Evolutionary conservation across 2,797 vertebrate species (phyloP).

Genomic region (Ispidina picta): DNA sequence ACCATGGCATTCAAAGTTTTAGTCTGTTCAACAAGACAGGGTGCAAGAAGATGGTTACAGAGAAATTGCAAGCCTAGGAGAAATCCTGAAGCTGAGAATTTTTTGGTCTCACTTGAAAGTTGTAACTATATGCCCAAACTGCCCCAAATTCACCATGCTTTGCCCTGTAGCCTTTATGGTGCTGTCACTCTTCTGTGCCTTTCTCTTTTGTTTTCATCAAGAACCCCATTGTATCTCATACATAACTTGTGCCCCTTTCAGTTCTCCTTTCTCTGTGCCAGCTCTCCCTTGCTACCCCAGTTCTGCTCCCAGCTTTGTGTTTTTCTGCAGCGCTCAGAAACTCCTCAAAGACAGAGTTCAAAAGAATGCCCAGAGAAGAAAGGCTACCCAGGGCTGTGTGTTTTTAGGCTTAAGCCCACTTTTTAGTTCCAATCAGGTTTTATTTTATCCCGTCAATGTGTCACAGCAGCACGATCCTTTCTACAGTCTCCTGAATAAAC

Average conservation of each 20-base stretch:
- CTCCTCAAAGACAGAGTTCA: slow-evolving; percentile 5
- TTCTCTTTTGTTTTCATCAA: not conserved
- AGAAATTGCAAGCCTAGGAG: not conserved
- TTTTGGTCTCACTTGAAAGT: not conserved
- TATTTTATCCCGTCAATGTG: not conserved
- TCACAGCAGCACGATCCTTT: not conserved
- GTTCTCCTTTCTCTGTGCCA: not conserved
- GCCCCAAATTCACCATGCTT: not conserved
- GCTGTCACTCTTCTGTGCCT: not conserved
- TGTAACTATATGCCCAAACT: not conserved
- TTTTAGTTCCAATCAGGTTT: not conserved
- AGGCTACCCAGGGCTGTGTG: not conserved
- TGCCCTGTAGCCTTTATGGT: not conserved
- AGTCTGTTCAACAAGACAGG: not conserved
- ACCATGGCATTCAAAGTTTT: not conserved
- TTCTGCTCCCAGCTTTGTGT: slow-evolving; percentile 11
- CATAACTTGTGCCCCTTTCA: not conserved
- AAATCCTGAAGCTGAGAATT: not conserved
- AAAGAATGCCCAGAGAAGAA: slow-evolving; percentile 22
- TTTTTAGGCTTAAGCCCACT: slow-evolving; percentile 2
- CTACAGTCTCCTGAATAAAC: not conserved
- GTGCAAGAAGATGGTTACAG: rapidly evolving
- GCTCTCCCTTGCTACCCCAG: not conserved
- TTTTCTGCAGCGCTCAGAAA: not conserved
- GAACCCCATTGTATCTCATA: not conserved